A percentile compares a stretch with the other conserved stretches of the same genome.
phyloP scores from a whole-genome alignment of 2,113 vertebrate species.

The Oryzias woworae region DNA sequence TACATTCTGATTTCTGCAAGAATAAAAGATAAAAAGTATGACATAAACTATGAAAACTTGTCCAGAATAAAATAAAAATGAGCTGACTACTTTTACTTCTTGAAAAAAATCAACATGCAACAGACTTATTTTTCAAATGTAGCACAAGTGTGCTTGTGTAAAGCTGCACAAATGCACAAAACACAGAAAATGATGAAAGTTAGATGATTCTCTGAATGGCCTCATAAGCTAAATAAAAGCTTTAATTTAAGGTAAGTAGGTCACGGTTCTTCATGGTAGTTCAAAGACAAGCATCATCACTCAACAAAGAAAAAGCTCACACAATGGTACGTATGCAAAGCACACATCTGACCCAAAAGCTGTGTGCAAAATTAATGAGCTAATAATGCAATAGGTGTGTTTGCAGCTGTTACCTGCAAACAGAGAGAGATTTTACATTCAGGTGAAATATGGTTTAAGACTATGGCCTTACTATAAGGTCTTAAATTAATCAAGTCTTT shows the following conservation, averaged over 20 bases:
- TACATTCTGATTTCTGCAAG: too few species aligned
- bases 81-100: too few species aligned
- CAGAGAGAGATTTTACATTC: constrained; percentile 37
- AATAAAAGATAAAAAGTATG: too few species aligned
- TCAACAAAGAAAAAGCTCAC: constrained; percentile 41
- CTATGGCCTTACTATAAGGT: constrained; percentile 21
- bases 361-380: constrained; percentile 69
- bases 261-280: constrained; percentile 41
- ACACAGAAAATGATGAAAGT: constrained; percentile 17
- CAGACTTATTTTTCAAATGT: constrained; percentile 12
- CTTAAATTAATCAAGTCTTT: constrained; percentile 31
- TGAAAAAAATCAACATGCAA: too few species aligned
- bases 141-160: constrained; percentile 7
- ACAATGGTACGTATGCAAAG: constrained; percentile 49
- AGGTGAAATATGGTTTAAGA: constrained; percentile 44
- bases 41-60: too few species aligned
- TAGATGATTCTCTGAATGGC: constrained; percentile 40
- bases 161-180: neutral
- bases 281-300: constrained; percentile 60
- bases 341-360: constrained; percentile 70
- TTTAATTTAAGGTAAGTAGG: constrained; percentile 66
- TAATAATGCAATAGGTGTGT: constrained; percentile 67
- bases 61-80: too few species aligned
- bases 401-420: constrained; percentile 64
- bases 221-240: constrained; percentile 54